Base-by-base conservation (phyloP, 2,888 invertebrate species). In the Leptinotarsa haldemani region DNA sequence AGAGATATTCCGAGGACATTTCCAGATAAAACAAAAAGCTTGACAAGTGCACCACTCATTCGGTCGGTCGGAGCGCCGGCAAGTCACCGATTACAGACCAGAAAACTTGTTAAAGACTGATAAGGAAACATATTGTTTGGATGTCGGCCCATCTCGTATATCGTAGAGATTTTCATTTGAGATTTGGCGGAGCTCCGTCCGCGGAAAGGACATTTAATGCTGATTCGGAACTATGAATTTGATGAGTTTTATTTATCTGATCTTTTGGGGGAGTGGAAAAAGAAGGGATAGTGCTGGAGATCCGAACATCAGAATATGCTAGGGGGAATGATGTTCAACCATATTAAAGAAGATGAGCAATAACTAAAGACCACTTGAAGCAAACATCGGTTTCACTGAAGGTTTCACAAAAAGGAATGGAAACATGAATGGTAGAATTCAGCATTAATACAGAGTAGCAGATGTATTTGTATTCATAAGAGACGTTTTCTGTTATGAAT, bases 181-280 rank as follows among this genome's bases (percentile, higher is more conserved):
- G 87, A 87, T 87, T 83, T 85, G 86, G 84, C 85, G 80, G 80
- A 73, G 80, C 78, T 78, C 78, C 79, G 78, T 74, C 77, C 77
- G 78, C 78, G 78, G 76, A 76, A 80, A 80, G 80, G 82, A 85
- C 84, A 86, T 87, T 86, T 86, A 87, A 87, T 86, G 87, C 86
- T 86, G 87, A 87, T 87, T 86, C 85, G 85, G 85, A 87, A 87
- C 87, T 87, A 84, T 85, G 74, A 73, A 76, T 78, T 86, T 87
- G 87, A 87, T 87, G 87, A 87, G 86, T 85, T 86, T 86, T 85
- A 85, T 85, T 85, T 86, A 87, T 86, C 86, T 82, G 86, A 86
- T 86, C 84, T 81, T 81, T 81, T 81, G 79, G 22, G 53, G 53
- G 56, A 48, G 65, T 64, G 64, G 56, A 68, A 18, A 56, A 47